Evolutionary conservation across 2,113 vertebrate species (phyloP).

Genomic region (Tor tambroides): DNA sequence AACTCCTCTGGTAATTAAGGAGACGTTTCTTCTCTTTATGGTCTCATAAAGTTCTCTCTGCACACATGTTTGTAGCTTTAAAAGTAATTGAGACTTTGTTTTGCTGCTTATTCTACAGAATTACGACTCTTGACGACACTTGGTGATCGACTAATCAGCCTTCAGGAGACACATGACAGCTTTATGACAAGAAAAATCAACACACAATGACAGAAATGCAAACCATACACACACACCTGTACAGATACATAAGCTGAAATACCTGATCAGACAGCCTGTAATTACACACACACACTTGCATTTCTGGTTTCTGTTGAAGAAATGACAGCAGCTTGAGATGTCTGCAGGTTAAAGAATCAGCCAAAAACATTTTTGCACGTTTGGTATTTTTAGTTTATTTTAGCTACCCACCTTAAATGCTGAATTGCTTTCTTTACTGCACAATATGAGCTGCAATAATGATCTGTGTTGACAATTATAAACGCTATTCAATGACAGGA

Average conservation of each 20-base stretch:
- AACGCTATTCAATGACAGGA: not conserved
- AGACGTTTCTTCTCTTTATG: conserved; percentile 52
- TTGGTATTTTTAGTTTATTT: not conserved
- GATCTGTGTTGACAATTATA: not conserved
- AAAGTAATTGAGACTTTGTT: conserved; percentile 58
- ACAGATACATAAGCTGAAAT: conserved; percentile 15
- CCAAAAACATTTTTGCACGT: not conserved
- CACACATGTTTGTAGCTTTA: conserved; percentile 58
- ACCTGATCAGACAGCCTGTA: conserved; percentile 26
- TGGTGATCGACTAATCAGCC: conserved; percentile 49
- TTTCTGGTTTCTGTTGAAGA: conserved; percentile 34
- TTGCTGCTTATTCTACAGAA: conserved; percentile 56
- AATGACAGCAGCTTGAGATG: not conserved
- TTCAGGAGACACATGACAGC: conserved; percentile 40
- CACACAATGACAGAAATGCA: not conserved
- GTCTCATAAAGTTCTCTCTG: conserved; percentile 53
- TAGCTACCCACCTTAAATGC: not conserved
- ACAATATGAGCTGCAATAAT: not conserved
- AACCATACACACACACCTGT: conserved; percentile 16
- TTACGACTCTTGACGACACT: conserved; percentile 53
- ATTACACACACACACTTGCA: conserved; percentile 22
- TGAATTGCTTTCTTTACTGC: not conserved
- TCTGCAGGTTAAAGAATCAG: not conserved
- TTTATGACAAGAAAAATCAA: conserved; percentile 48
- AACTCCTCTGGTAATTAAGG: conserved; percentile 55